Base-by-base conservation (phyloP, 2,888 invertebrate genomes). In the Lasioglossum oenotherae region DNA sequence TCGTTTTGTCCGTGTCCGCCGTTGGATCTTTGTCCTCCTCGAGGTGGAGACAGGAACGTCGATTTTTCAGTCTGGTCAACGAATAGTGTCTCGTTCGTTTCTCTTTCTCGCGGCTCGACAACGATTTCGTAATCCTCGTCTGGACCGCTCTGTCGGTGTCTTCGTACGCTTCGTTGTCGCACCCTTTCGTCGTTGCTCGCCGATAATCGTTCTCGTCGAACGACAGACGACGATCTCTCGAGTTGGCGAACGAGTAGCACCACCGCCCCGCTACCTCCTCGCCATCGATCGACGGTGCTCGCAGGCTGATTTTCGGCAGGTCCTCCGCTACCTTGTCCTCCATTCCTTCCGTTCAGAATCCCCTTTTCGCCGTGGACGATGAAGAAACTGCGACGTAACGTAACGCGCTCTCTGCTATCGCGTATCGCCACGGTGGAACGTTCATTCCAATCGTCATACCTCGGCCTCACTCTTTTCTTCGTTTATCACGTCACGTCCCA, bases 11-110 rank as follows among this genome's bases (percentile, higher is more conserved):
- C 27, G 53, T 41, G 16, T 74, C 49, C 38, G 27, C 23, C 23
- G n/a, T 10, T 73, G n/a, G 23, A 8, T 64, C 49, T n/a, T 14
- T 78, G 10, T 71, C 83, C 0, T 81, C 86, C 35, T 79, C 81
- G 12, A 60, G 12, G 16, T 73, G 35, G 16, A 69, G n/a, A 10
- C 67, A 69, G 14, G 84, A 69, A 41, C 81, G 86, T 6, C 84
- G 84, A 57, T 27, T 67, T 16, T 73, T 84, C 19, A 38, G 49
- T 53, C 84, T 78, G 1, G 84, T 84, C 35, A 93, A 67, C 0
- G 94, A 94, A 81, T 92, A 93, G 77, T 93, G 92, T 5, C 94
- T 92, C 0, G 89, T 91, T 35, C 77, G 69, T 27, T 72, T 80
- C 1, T 74, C 76, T 27, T 72, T 80, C 0, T 74, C 76, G 64